Percentiles rank a stretch among this genome's conserved stretches.
Evolutionary conservation across 2,888 invertebrate genomes (phyloP).

Genomic region (Pheosia tremula): DNA sequence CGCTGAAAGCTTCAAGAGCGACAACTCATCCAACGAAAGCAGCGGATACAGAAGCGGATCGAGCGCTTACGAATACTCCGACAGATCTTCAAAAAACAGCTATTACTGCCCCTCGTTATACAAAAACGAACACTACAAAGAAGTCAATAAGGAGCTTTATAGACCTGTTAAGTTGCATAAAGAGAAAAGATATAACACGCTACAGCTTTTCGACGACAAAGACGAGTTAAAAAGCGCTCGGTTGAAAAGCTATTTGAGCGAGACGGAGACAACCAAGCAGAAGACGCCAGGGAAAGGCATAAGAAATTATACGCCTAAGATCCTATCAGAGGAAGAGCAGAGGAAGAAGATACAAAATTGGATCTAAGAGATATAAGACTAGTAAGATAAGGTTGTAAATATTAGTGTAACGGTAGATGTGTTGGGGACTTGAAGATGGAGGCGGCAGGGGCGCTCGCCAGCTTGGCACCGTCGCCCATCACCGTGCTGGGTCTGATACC

Average conservation of each 20-base stretch:
- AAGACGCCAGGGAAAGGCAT: constrained; percentile 82
- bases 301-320: constrained; percentile 89
- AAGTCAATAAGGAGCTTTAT: constrained; percentile 77
- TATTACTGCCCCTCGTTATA: constrained; percentile 78
- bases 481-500: constrained; percentile 90
- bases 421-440: constrained; percentile 67
- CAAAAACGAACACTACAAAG: constrained; percentile 80
- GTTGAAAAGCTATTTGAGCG: constrained; percentile 67
- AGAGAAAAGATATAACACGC: constrained; percentile 71
- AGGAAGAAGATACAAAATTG: constrained; percentile 85
- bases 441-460: constrained; percentile 81
- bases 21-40: constrained; percentile 74
- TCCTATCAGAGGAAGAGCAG: constrained; percentile 84
- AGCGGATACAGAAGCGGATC: constrained; percentile 79
- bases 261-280: constrained; percentile 75
- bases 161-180: constrained; percentile 80
- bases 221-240: constrained; percentile 66
- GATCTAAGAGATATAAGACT: constrained; percentile 83
- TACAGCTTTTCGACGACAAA: constrained; percentile 73
- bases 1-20: constrained; percentile 76
- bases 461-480: constrained; percentile 86
- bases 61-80: constrained; percentile 74
- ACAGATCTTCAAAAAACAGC: constrained; percentile 70
- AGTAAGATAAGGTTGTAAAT: constrained; percentile 78
- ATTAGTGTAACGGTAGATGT: constrained; percentile 76